Evolutionary conservation across 2,797 vertebrate genomes (phyloP), one percentile per base, ranked within the genome.

Genomic region (Sparus aurata): DNA sequence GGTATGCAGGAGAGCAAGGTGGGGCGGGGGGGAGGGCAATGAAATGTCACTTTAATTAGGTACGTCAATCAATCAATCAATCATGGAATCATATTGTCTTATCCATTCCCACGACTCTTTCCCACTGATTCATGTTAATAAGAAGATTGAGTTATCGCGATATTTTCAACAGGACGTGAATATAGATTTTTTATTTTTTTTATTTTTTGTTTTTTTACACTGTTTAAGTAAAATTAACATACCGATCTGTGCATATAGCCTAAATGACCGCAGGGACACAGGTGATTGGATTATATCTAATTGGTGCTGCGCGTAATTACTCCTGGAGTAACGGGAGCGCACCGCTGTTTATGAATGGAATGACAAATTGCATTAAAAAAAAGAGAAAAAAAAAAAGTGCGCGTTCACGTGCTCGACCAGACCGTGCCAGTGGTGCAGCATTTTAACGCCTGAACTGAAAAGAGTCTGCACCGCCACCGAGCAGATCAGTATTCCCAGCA

Each of bases 1-100:
- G 97, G 97, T 98, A 85, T 22, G 77, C 23, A 63, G 4, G 38
- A 15, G 61, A 63, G 64, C 23, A 20, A 17, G n/a, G 41, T 3
- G 54, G 4, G 20, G 20, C 4, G 22, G 45, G 50, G 16, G 17
- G 49, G 38, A 9, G 23, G 13, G 22, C 3, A 4, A 15, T 22
- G 23, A 34, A 57, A 70, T 62, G 30, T 22, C 41, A 49, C 10
- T n/a, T 5, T 72, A 66, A 45, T 45, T 30, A 53, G 16, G 34
- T 43, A 41, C 12, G 11, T 54, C 27, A 61, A 67, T 38, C 11
- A 77, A 23, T 34, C 23, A 55, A 47, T 38, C 30, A 76, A 22
- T 70, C 22, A 69, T 30, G n/a, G 46, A 41, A 25, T 25, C 64
- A 11, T 41, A 49, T 50, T 43, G 59, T 12, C 9, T 38, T 16